phyloP scores from a whole-genome alignment of 2,888 invertebrate genomes.

The Apeira syringaria region DNA sequence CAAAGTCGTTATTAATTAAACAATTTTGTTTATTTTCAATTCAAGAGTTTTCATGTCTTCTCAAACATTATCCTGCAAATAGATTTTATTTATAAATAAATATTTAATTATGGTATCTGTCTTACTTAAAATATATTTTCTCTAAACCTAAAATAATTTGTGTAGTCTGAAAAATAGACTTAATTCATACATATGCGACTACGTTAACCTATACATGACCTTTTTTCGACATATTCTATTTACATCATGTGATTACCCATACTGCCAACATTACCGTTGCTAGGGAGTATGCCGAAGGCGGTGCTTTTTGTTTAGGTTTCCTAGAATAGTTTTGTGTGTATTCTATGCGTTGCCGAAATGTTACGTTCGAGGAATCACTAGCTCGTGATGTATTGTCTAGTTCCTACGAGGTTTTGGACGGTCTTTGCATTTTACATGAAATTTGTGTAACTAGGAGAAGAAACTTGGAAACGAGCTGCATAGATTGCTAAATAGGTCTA shows the following conservation, averaged over 20 bases:
- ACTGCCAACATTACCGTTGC: conserved; percentile 2
- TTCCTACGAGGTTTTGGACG: conserved; percentile 1
- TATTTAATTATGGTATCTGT: too few species aligned
- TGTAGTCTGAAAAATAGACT: too few species aligned
- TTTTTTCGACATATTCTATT: too few species aligned
- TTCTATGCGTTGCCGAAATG: conserved; percentile 27
- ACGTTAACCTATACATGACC: too few species aligned
- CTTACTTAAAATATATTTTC: too few species aligned
- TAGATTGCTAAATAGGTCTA: neutral
- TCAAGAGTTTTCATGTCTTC: too few species aligned
- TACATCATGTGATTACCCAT: conserved; percentile 5
- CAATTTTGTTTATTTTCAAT: too few species aligned
- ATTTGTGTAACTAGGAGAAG: conserved; percentile 3
- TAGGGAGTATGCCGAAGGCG: conserved; percentile 22
- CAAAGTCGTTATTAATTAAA: too few species aligned
- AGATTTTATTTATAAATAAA: too few species aligned
- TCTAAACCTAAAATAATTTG: too few species aligned
- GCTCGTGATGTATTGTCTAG: conserved; percentile 24
- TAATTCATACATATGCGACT: too few species aligned
- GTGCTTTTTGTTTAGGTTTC: conserved; percentile 28
- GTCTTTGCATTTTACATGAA: conserved; percentile 21
- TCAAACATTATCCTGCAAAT: too few species aligned
- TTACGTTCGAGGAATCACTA: conserved; percentile 22
- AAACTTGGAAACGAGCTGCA: neutral
- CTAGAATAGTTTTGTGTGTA: conserved; percentile 33